Conservation (phyloP, 2,888 invertebrate species). For the Mythimna ferrago region DNA sequence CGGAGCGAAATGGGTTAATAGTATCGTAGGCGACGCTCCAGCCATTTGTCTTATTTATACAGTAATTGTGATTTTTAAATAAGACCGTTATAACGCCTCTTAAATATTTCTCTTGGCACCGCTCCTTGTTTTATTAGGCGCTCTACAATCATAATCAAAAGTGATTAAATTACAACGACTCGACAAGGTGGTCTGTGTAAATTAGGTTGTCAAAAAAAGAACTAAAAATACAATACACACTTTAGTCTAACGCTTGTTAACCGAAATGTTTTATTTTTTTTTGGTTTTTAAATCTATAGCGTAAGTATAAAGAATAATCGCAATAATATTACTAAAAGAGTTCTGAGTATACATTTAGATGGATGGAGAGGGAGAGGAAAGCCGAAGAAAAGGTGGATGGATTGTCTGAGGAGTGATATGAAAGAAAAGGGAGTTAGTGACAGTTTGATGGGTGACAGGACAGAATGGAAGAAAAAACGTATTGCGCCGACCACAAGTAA, state of each 20-base stretch:
- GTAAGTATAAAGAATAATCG: neutral
- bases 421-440: too few species aligned
- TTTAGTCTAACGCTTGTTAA: neutral
- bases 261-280: neutral
- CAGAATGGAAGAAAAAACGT: too few species aligned
- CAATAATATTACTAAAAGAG: too few species aligned
- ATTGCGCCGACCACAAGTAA: too few species aligned
- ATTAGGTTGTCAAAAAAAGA: neutral
- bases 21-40: constrained; percentile 35
- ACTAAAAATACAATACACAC: neutral
- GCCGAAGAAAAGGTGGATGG: too few species aligned
- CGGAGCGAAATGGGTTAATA: constrained; percentile 52
- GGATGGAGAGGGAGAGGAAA: too few species aligned
- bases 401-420: too few species aligned
- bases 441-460: too few species aligned
- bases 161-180: constrained; percentile 7
- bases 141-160: constrained; percentile 35
- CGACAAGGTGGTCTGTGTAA: neutral
- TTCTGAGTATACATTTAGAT: too few species aligned
- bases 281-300: constrained; percentile 17
- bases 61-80: constrained; percentile 51
- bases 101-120: constrained; percentile 46
- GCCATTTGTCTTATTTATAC: constrained; percentile 50
- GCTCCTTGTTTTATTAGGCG: constrained; percentile 33
- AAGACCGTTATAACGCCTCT: constrained; percentile 27